These are phyloP conservation scores for Apteryx owenii DNA, from an alignment of 2,113 vertebrate species.

Conservation along the genomic window DNA sequence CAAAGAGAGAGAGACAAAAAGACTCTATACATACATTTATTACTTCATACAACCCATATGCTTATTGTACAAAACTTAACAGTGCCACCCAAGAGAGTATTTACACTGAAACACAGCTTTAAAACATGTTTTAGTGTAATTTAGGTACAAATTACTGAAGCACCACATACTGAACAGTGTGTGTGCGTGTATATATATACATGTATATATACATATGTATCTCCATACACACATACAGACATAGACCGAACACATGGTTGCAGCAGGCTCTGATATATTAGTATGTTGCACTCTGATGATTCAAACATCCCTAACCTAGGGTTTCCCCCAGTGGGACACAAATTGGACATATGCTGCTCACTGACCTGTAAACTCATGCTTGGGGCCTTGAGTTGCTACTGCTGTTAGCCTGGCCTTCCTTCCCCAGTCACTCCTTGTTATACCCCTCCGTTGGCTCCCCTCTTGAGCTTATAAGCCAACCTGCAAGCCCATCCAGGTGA, in stretches of 20 bases:
- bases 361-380: neutral
- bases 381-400: neutral
- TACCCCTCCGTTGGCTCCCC: neutral
- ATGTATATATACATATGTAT: neutral
- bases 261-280: neutral
- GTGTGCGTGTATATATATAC: fast-evolving
- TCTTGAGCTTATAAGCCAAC: neutral
- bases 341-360: neutral
- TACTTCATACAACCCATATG: constrained; percentile 20
- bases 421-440: neutral
- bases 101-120: neutral
- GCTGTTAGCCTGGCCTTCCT: neutral
- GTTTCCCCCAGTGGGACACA: fast-evolving
- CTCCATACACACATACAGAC: neutral
- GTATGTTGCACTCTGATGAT: neutral
- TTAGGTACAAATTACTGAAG: constrained; percentile 29
- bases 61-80: neutral
- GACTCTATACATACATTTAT: constrained; percentile 10
- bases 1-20: neutral
- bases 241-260: fast-evolving
- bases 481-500: neutral
- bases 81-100: neutral
- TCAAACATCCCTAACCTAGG: neutral
- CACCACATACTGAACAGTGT: neutral
- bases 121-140: neutral